These are phyloP conservation scores for Muscicapa comitata DNA, from an alignment of 2,797 vertebrate species.

Conservation along the genomic window DNA sequence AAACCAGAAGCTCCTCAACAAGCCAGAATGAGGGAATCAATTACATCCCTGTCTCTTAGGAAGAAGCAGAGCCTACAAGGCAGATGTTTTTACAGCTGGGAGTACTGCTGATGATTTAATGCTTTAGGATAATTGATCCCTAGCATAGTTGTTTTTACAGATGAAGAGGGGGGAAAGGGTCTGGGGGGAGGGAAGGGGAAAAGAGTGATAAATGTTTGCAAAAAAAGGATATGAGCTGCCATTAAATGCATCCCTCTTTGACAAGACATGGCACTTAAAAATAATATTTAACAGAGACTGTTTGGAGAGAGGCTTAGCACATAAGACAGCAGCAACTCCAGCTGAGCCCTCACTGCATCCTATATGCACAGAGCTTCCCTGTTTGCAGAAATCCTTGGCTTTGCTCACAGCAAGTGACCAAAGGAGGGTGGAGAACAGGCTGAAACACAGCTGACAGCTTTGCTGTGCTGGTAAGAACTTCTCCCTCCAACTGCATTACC, in stretches of 20 bases:
- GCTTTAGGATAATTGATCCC: conserved; percentile 15
- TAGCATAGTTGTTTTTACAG: not conserved
- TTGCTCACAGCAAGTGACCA: not conserved
- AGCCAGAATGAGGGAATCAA: conserved; percentile 26
- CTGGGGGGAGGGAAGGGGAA: not conserved
- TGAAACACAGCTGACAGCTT: not conserved
- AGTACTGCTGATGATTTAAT: conserved; percentile 15
- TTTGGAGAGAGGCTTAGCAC: not conserved
- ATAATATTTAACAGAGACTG: not conserved
- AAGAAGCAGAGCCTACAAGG: conserved; percentile 10
- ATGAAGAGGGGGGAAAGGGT: not conserved
- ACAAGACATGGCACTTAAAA: not conserved
- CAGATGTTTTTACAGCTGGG: conserved; percentile 67
- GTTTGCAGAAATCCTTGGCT: not conserved
- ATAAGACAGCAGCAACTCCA: not conserved
- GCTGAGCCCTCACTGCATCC: not conserved
- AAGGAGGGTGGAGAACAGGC: not conserved
- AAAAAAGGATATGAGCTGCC: not conserved
- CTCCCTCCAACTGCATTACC: not conserved
- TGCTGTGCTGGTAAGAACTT: not conserved
- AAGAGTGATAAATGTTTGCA: not conserved
- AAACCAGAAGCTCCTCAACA: conserved; percentile 39
- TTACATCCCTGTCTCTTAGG: conserved; percentile 22
- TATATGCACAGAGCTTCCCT: not conserved
- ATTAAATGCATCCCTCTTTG: not conserved